Evolutionary conservation across 2,888 invertebrate genomes (phyloP).

Genomic region (Ennomos erosarius): DNA sequence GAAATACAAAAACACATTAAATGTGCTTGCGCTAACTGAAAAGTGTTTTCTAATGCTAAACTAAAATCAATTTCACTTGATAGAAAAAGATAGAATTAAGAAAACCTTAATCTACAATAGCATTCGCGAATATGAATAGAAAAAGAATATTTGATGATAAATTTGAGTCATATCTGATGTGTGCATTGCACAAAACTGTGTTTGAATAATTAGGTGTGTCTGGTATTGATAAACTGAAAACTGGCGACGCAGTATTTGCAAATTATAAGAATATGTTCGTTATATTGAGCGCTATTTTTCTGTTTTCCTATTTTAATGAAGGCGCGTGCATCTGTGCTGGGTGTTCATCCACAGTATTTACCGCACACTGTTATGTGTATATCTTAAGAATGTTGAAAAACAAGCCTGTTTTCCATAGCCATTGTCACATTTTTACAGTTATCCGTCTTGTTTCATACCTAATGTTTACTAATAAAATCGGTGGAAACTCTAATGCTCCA

Average conservation of each 20-base stretch:
- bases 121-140: slow-evolving; percentile 43
- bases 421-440: too few relatives aligned
- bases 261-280: neutral
- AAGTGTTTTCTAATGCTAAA: neutral
- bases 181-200: slow-evolving; percentile 9
- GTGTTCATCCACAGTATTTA: too few relatives aligned
- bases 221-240: slow-evolving; percentile 30
- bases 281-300: neutral
- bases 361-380: too few relatives aligned
- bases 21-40: slow-evolving; percentile 14
- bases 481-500: too few relatives aligned
- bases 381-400: too few relatives aligned
- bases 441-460: too few relatives aligned
- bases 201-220: neutral
- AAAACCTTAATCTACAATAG: slow-evolving; percentile 29
- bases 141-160: slow-evolving; percentile 12
- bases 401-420: too few relatives aligned
- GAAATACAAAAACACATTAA: slow-evolving; percentile 8
- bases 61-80: slow-evolving; percentile 10
- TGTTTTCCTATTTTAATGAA: too few relatives aligned
- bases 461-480: too few relatives aligned
- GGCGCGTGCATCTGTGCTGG: too few relatives aligned
- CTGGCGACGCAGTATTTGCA: neutral
- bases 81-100: slow-evolving; percentile 18
- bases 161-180: slow-evolving; percentile 4